phyloP scores from a whole-genome alignment of 2,113 vertebrate species.

The Rhizomys pruinosus region DNA sequence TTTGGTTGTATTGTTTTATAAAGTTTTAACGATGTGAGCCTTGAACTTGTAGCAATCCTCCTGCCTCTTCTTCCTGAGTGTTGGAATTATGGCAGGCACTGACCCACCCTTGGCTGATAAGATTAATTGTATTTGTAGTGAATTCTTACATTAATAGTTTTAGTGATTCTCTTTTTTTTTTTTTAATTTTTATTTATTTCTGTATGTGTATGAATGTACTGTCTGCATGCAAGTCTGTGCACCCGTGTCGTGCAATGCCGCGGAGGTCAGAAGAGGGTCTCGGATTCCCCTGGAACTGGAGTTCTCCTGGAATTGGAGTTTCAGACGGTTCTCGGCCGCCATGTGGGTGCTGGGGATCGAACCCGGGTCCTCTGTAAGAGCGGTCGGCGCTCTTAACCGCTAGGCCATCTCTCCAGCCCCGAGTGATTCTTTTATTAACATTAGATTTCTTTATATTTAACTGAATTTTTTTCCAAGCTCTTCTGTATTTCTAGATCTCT shows the following conservation, averaged over 20 bases:
- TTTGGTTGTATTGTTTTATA: not conserved
- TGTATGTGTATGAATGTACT: too few relatives aligned
- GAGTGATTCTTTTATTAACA: not conserved
- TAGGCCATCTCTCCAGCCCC: too few relatives aligned
- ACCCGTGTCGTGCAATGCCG: too few relatives aligned
- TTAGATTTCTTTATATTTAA: not conserved
- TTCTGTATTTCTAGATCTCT: not conserved
- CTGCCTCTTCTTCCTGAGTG: not conserved
- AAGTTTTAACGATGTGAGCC: not conserved
- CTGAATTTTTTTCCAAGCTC: not conserved
- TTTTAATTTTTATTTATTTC: too few relatives aligned
- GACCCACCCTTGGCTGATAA: not conserved
- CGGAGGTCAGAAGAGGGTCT: too few relatives aligned
- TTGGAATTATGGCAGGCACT: not conserved
- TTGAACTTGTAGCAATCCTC: not conserved
- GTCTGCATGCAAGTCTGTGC: too few relatives aligned
- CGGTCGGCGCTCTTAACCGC: too few relatives aligned
- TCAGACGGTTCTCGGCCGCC: too few relatives aligned
- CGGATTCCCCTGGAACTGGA: too few relatives aligned
- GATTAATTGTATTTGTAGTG: conserved; percentile 10
- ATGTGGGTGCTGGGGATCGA: too few relatives aligned
- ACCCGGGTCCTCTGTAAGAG: too few relatives aligned
- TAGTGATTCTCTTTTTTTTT: not conserved
- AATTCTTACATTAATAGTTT: conserved; percentile 20
- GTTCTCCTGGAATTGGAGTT: too few relatives aligned